Percentiles rank a stretch among this genome's conserved stretches.
Conservation (phyloP, 2,113 vertebrate species). For the Oncorhynchus tshawytscha region DNA sequence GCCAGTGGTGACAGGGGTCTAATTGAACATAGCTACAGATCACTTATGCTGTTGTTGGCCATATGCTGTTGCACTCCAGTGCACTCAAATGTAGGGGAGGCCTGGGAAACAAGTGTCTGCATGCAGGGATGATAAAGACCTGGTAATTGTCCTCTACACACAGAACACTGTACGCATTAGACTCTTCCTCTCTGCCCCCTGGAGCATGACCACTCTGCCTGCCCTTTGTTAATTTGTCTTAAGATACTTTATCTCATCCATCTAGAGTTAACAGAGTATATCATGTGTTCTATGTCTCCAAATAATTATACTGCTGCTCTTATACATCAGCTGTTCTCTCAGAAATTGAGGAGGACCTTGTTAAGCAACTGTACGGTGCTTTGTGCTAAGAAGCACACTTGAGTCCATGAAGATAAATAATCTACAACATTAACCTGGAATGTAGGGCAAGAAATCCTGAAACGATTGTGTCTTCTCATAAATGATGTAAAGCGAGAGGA, state of each 20-base stretch:
- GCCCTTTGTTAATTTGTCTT: background rate
- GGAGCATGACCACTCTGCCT: background rate
- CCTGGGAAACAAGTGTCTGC: background rate
- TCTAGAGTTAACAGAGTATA: background rate
- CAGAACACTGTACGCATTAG: too few relatives aligned
- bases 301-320: background rate
- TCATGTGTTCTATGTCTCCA: background rate
- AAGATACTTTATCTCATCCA: background rate
- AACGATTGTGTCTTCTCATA: background rate
- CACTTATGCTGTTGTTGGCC: conserved; percentile 5
- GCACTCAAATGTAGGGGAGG: conserved; percentile 7
- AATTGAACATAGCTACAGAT: conserved; percentile 5
- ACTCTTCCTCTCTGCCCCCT: background rate
- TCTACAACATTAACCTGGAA: background rate
- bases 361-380: background rate
- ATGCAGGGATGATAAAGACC: background rate
- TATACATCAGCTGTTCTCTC: background rate
- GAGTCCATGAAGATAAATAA: background rate
- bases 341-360: background rate
- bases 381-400: background rate
- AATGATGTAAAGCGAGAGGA: background rate
- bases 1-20: background rate
- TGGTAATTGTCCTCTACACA: background rate
- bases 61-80: conserved; percentile 1
- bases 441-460: background rate